These are phyloP conservation scores for Echinarachnius parma DNA, from an alignment of 53 echinoderm and acorn worm species.

Conservation along the genomic window DNA sequence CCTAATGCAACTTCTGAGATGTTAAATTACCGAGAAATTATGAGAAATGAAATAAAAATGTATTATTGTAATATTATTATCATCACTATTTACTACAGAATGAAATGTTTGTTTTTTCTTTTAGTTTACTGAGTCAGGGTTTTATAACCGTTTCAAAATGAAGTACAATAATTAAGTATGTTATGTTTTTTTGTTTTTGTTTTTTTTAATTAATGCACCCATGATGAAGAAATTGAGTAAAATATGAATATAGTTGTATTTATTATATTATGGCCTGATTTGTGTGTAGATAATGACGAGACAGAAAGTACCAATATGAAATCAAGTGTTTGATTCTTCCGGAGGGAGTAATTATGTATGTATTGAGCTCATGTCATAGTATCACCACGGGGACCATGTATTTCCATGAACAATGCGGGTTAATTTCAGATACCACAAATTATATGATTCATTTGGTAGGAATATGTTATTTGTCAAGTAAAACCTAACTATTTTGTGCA, in stretches of 20 bases:
- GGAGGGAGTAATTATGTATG: conserved; percentile 9
- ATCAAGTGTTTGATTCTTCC: conserved; percentile 14
- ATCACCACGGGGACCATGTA: too few relatives aligned
- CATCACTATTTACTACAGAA: conserved; percentile 37
- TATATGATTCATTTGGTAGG: neutral
- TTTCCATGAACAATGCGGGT: too few relatives aligned
- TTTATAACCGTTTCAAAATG: conserved; percentile 40
- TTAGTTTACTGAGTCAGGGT: conserved; percentile 39
- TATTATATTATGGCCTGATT: conserved; percentile 37
- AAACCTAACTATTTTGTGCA: too few relatives aligned
- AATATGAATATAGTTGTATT: conserved; percentile 40
- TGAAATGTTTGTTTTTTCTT: conserved; percentile 33
- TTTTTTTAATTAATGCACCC: conserved; percentile 30
- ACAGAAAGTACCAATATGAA: conserved; percentile 8
- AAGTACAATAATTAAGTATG: neutral
- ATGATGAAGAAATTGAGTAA: conserved; percentile 22
- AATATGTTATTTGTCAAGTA: neutral
- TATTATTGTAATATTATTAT: conserved; percentile 31
- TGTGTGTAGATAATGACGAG: conserved; percentile 42
- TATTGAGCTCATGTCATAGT: conserved; percentile 20
- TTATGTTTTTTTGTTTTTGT: conserved; percentile 5
- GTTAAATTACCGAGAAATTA: conserved; percentile 32
- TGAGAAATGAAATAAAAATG: conserved; percentile 20
- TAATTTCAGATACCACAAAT: too few relatives aligned
- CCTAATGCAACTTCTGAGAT: conserved; percentile 35